Percentiles rank a stretch among this genome's conserved stretches.
Conservation (phyloP, 2,797 vertebrate genomes). For the Gastrophryne carolinensis region DNA sequence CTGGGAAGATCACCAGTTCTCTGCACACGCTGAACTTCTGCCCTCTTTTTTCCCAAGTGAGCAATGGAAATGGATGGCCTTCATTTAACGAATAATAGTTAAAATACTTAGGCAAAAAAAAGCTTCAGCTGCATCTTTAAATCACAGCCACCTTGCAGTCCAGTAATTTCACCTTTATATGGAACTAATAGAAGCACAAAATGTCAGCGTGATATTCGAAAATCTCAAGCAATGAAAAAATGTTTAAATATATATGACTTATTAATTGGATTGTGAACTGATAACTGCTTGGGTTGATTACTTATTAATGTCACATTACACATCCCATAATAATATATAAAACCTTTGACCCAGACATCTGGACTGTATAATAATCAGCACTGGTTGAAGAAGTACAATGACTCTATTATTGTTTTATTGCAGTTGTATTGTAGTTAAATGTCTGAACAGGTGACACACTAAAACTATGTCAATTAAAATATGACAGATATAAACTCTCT, state of each 20-base stretch:
- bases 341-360: neutral
- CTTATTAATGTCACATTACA: neutral
- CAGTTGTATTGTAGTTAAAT: too few relatives aligned
- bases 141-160: neutral
- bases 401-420: neutral
- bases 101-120: slow-evolving; percentile 1
- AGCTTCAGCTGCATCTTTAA: slow-evolving; percentile 8
- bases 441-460: too few relatives aligned
- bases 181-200: neutral
- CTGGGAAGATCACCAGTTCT: neutral
- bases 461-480: too few relatives aligned
- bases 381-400: neutral
- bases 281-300: neutral
- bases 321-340: neutral
- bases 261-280: neutral
- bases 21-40: slow-evolving; percentile 1
- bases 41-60: slow-evolving; percentile 19
- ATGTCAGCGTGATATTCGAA: slow-evolving; percentile 1
- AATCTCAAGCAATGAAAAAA: neutral
- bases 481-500: too few relatives aligned
- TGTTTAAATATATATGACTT: neutral
- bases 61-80: slow-evolving; percentile 10
- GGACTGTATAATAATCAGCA: neutral
- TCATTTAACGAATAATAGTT: slow-evolving; percentile 14
- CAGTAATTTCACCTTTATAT: neutral